Base-by-base conservation (phyloP, 2,797 vertebrate species). In the Hypotaenidia philippensis region DNA sequence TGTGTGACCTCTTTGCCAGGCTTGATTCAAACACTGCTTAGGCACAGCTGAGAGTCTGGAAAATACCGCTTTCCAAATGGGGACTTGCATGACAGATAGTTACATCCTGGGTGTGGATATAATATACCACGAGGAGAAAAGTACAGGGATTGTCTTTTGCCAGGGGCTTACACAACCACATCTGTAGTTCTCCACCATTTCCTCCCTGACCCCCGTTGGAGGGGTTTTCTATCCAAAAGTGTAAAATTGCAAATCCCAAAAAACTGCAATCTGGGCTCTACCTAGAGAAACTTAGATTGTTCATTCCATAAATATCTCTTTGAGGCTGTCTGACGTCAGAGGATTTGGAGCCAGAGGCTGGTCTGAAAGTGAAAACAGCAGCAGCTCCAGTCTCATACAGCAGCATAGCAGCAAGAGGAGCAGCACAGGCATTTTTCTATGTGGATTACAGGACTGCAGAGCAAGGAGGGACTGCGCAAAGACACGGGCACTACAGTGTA, bases 271-370 rank as follows among this genome's bases (percentile, higher is more conserved):
- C 93, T 83, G 79, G 90, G 57, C 76, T 80, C 90, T 96, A 97
- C 97, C 95, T 97, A 96, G 96, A 94, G 95, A 96, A 97, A 94
- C 76, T 93, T 82, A 87, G 87, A 84, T 94, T 8, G 32, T 93
- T 96, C 94, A 86, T 93, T 96, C 97, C 97, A 93, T 97, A 97
- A 98, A 97, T 96, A 96, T 90, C 97, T 96, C 82, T 95, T 83
- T 72, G 84, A 96, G 90, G 75, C 96, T 95, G 76, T 83, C 95
- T 98, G 98, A 98, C 98, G 97, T 98, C 98, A 98, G 96, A 95
- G 78, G 94, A 93, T 76, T 96, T 96, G 88, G 95, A 96, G 96
- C 89, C 94, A 71, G 85, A 94, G 97, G 91, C 94, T 92, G 94
- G 94, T 91, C 95, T 93, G 92, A 96, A 96, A 97, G 95, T 91